phyloP scores from a whole-genome alignment of 2,797 vertebrate genomes.

The Muscicapa comitata region DNA sequence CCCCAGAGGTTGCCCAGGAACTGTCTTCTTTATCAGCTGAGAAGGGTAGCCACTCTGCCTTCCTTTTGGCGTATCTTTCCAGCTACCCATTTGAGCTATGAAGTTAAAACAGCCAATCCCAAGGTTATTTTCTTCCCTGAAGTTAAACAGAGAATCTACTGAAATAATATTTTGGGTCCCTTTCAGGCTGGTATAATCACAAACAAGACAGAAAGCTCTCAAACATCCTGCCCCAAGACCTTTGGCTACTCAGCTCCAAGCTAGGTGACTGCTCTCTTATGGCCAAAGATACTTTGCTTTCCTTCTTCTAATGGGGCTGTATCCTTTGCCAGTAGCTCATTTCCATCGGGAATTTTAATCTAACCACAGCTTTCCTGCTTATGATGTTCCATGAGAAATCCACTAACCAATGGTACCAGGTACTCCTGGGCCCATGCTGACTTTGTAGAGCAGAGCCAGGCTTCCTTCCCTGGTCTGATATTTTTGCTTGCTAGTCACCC shows the following conservation, averaged over 20 bases:
- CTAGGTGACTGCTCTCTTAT: neutral
- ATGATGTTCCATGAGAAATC: neutral
- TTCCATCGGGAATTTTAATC: neutral
- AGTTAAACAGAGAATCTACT: neutral
- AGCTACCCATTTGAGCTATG: neutral
- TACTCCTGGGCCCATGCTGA: neutral
- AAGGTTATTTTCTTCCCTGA: neutral
- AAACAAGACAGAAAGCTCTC: neutral
- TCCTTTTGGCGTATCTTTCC: neutral
- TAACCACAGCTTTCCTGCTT: neutral
- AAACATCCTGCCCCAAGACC: neutral
- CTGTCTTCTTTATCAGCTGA: neutral
- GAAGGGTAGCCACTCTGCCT: neutral
- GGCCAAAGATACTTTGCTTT: neutral
- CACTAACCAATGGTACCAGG: fast-evolving
- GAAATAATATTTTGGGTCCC: neutral
- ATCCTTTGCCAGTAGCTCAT: neutral
- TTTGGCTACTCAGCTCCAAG: neutral
- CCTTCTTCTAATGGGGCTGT: neutral
- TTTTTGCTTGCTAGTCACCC: neutral
- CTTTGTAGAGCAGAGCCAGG: neutral
- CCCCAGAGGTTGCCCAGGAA: neutral
- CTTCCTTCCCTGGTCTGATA: neutral
- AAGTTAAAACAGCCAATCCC: neutral
- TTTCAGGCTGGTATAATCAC: neutral